These are phyloP conservation scores for Aspidiotus destructor DNA, from an alignment of 2,888 invertebrate genomes.

Conservation along the genomic window DNA sequence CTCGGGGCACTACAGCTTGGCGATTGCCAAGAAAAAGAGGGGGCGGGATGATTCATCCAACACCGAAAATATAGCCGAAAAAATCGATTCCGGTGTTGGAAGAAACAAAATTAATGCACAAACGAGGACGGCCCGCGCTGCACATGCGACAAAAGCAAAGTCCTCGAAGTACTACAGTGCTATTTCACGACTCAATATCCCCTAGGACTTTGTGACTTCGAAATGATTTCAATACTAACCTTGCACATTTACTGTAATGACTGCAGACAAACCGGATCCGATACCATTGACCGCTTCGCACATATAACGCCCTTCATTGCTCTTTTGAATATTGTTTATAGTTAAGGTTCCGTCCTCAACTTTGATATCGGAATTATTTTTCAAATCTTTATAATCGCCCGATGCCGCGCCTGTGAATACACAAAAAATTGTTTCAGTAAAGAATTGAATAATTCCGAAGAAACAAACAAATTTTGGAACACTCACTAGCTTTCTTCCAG, in stretches of 20 bases:
- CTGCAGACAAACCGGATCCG: slow-evolving; percentile 87
- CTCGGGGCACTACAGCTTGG: no score
- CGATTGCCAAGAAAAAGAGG: no score
- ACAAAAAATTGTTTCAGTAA: background rate
- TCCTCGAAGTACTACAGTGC: no score
- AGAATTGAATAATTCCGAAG: background rate
- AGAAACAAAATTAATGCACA: no score
- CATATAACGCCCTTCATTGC: slow-evolving; percentile 86
- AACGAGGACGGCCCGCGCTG: no score
- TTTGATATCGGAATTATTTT: slow-evolving; percentile 68
- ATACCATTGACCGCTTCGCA: slow-evolving; percentile 95
- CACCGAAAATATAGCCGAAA: no score
- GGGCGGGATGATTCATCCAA: no score
- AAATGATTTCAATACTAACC: slow-evolving; percentile 47
- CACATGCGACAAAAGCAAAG: no score
- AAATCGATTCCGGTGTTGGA: no score
- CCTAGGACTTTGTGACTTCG: no score
- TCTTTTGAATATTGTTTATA: slow-evolving; percentile 82
- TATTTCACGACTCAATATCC: no score
- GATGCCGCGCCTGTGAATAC: slow-evolving; percentile 64
- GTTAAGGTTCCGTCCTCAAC: slow-evolving; percentile 88
- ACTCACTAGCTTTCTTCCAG: slow-evolving; percentile 94
- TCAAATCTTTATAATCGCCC: slow-evolving; percentile 82
- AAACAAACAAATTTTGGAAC: background rate
- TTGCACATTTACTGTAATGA: slow-evolving; percentile 86